Evolutionary conservation across 2,888 invertebrate species (phyloP).

Genomic region (Athripsodes cinereus): DNA sequence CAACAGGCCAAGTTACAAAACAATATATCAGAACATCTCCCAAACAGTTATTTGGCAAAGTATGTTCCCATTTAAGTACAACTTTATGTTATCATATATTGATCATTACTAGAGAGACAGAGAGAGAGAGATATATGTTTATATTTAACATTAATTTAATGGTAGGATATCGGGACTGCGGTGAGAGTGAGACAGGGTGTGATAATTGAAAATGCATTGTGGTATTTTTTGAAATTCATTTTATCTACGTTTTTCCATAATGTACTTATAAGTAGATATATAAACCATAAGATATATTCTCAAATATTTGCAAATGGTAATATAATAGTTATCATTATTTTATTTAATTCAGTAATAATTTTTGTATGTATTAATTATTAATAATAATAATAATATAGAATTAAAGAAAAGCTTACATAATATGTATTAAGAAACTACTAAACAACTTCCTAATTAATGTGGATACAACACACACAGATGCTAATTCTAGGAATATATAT

Average conservation of each 20-base stretch:
- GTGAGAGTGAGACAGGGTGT: conserved; percentile 21
- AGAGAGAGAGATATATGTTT: no score
- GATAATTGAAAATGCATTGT: conserved; percentile 44
- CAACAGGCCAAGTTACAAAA: no score
- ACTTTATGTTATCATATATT: conserved; percentile 16
- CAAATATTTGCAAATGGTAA: conserved; percentile 55
- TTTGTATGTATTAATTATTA: not conserved
- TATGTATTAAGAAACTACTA: conserved; percentile 53
- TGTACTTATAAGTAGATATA: conserved; percentile 55
- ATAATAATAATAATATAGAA: conserved; percentile 51
- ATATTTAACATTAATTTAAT: no score
- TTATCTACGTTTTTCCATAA: conserved; percentile 53
- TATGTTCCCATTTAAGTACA: conserved; percentile 14
- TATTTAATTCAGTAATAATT: conserved; percentile 42
- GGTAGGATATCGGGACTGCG: no score
- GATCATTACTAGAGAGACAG: not conserved
- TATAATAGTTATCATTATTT: conserved; percentile 54
- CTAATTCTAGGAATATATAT: conserved; percentile 43
- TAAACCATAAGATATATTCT: conserved; percentile 47
- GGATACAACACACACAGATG: conserved; percentile 37
- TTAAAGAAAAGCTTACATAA: conserved; percentile 50
- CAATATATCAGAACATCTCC: no score
- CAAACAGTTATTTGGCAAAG: no score
- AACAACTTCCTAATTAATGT: conserved; percentile 49
- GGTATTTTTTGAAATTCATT: conserved; percentile 36